phyloP scores from a whole-genome alignment of 2,888 invertebrate genomes.

The Labia minor region DNA sequence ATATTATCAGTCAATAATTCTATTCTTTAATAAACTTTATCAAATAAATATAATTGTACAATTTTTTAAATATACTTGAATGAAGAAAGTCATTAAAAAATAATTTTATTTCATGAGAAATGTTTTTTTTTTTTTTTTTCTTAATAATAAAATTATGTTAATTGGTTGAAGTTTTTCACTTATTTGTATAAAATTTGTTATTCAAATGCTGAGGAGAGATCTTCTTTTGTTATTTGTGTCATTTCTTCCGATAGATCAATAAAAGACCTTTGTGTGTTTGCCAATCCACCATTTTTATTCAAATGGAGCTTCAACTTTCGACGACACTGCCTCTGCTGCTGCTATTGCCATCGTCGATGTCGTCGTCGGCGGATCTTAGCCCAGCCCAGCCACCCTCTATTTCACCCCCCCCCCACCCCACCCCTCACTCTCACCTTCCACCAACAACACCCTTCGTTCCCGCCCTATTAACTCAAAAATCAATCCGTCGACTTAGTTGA shows the following conservation, averaged over 20 bases:
- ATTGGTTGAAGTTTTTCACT: neutral
- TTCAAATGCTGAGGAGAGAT: neutral
- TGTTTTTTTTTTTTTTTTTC: neutral
- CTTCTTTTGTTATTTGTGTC: conserved; percentile 13
- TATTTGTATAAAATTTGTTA: conserved; percentile 13
- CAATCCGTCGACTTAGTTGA: conserved; percentile 13
- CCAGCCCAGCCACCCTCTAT: neutral
- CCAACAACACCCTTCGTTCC: no score
- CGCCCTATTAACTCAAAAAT: conserved; percentile 3
- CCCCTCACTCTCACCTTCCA: no score
- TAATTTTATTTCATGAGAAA: neutral
- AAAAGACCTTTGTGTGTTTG: neutral
- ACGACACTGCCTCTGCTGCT: neutral
- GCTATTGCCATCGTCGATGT: no score
- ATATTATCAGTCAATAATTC: no score
- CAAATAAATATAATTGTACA: no score
- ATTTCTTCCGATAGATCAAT: conserved; percentile 13
- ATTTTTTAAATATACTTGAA: no score
- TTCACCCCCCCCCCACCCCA: neutral
- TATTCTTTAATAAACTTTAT: no score
- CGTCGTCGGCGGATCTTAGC: neutral
- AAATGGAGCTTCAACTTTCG: neutral
- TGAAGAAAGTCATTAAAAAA: neutral
- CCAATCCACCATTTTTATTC: conserved; percentile 13
- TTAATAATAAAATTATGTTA: conserved; percentile 8